phyloP scores from a whole-genome alignment of 2,797 vertebrate genomes.

The Danionella dracula region DNA sequence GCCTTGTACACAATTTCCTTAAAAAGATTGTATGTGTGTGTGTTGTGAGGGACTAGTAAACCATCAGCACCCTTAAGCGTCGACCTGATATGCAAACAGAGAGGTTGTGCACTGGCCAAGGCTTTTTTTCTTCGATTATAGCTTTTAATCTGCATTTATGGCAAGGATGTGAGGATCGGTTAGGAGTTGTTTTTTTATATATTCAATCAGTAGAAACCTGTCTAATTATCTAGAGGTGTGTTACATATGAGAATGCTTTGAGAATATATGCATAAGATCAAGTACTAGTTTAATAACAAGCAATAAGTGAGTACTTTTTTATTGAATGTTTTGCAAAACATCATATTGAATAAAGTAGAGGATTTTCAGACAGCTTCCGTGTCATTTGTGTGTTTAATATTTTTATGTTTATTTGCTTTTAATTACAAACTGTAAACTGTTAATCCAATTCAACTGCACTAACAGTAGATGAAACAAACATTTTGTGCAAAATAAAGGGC shows the following conservation, averaged over 20 bases:
- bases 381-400: conserved; percentile 34
- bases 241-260: conserved; percentile 67
- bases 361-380: conserved; percentile 67
- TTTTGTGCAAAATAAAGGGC: no score
- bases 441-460: no score
- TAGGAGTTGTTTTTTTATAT: conserved; percentile 56
- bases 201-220: conserved; percentile 62
- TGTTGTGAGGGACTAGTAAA: conserved; percentile 49
- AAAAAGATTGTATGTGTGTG: conserved; percentile 69
- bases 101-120: conserved; percentile 38
- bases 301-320: conserved; percentile 76
- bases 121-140: conserved; percentile 27
- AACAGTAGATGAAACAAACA: no score
- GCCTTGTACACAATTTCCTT: conserved; percentile 75
- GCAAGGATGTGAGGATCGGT: conserved; percentile 55
- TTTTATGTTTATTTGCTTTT: no score
- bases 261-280: conserved; percentile 73
- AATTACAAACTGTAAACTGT: no score
- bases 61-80: conserved; percentile 52
- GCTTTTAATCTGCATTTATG: conserved; percentile 43
- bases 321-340: conserved; percentile 78
- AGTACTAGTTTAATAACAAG: conserved; percentile 69
- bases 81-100: conserved; percentile 37
- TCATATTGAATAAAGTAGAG: conserved; percentile 77
- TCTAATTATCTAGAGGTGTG: conserved; percentile 65